Evolutionary conservation across 1,140 invertebrate species (phyloP), one percentile per base, ranked within the genome.

Genomic region (Argopecten irradians): DNA sequence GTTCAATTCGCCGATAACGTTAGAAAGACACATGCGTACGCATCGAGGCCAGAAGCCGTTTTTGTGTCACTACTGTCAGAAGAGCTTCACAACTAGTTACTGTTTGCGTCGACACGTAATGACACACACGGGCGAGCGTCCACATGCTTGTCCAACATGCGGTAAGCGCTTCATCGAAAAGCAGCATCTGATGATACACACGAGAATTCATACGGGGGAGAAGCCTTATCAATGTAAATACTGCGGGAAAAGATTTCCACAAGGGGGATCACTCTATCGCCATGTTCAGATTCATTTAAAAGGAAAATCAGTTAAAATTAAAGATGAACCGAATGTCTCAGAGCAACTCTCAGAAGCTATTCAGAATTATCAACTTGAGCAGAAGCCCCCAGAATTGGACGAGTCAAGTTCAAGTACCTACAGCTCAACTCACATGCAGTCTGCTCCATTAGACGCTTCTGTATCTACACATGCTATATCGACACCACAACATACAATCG

Each of bases 71-170:
- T 71, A 71, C 11, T 71, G 55, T 71, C 55, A 71, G 55, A 71
- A 71, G 55, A 71, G 55, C 55, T 71, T 71, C n/a, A 71, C 55
- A n/a, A 71, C 55, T 3, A 71, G 55, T n/a, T 71, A 71, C 55
- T 71, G 55, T 71, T 16, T 71, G 28, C 55, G 55, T 7, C 55
- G 55, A 28, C 55, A 71, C 28, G 55, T 71, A 5, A 71, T 71
- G 55, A 93, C 91, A 88, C 98, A 98, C 95, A 98, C 97, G 43
- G 90, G 89, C 28, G 90, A 90, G 32, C 82, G 86, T 92, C 96
- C 96, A 0, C 96, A 96, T 90, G 94, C 95, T 0, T 96, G 96
- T 88, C 92, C 96, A 93, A 94, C 96, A 39, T 96, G 96, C 90
- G 94, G 94, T 87, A 96, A 96, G 93, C 95, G 96, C 0, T 96